Percentiles rank a stretch among this genome's conserved stretches.
These are phyloP conservation scores for Tinamus major DNA, from an alignment of 2,797 vertebrate species.

Conservation along the genomic window DNA sequence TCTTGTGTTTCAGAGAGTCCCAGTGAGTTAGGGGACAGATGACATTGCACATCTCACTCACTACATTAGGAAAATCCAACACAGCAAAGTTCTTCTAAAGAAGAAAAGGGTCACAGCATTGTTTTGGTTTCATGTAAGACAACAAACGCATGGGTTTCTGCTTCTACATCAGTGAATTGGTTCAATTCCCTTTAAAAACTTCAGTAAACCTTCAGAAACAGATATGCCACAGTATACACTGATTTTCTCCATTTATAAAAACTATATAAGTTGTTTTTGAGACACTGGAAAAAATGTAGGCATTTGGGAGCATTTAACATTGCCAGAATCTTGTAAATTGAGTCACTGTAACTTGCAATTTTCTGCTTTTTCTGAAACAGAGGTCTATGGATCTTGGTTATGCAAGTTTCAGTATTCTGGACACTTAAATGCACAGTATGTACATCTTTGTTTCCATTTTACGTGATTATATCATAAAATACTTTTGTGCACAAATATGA, in stretches of 20 bases:
- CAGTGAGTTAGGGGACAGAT: background rate
- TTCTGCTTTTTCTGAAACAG: background rate
- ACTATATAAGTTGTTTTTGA: background rate
- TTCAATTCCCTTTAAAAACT: background rate
- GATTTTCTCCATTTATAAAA: background rate
- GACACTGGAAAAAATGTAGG: background rate
- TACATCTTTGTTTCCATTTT: background rate
- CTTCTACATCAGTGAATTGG: background rate
- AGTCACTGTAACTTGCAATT: background rate
- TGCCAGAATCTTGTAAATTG: background rate
- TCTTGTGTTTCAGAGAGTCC: background rate
- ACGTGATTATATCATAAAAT: background rate
- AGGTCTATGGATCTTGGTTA: background rate
- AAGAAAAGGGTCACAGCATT: background rate
- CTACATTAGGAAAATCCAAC: background rate
- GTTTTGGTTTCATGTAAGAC: background rate
- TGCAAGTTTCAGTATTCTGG: background rate
- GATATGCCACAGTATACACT: background rate
- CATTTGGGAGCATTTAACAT: background rate
- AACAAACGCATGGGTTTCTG: background rate
- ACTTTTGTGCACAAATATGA: background rate
- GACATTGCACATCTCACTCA: background rate
- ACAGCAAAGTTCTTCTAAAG: background rate
- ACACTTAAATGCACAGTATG: background rate
- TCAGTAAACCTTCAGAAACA: background rate